Evolutionary conservation across 2,888 invertebrate genomes (phyloP), one percentile per base, ranked within the genome.

Genomic region (Pseudococcus jackbeardsleyi): DNA sequence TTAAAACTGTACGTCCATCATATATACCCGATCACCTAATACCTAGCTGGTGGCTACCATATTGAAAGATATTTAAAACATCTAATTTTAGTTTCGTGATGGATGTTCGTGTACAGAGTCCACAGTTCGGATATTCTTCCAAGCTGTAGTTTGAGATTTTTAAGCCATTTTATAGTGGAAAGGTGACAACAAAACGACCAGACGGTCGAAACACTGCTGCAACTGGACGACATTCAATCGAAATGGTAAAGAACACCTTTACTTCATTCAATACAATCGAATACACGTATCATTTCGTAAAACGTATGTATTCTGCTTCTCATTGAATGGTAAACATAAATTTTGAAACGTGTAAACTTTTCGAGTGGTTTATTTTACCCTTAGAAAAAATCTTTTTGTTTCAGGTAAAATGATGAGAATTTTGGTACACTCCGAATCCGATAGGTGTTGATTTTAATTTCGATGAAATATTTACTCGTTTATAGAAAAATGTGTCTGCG

Each of bases 41-140:
- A 33, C 26, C 26, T 33, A 3, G 26, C 26, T 33, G 3, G 26
- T 33, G 3, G 26, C 26, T 33, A 33, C 26, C 26, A 33, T 33
- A 33, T 59, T 59, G 59, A 19, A 17, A n/a, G 59, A 59, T 59
- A n/a, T 50, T 50, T 59, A 59, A 59, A n/a, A 59, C 17, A n/a
- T 59, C 59, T 59, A 59, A 59, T 59, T 59, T n/a, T 59, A 59
- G 59, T n/a, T 59, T 59, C 59, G n/a, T 59, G n/a, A 59, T 59
- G 7, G 59, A 68, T 26, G 9, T 26, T 68, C n/a, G 11, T 3
- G 11, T 33, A 2, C 26, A 33, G 26, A 33, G 11, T 33, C 3
- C 26, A 33, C 1, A 33, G 11, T n/a, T 59, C n/a, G 26, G 12
- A 68, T 26, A 68, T 68, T 26, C 17, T 26, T 26, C 68, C 26